Base-by-base conservation (phyloP, 2,797 vertebrate genomes). In the Cirrhinus mrigala region DNA sequence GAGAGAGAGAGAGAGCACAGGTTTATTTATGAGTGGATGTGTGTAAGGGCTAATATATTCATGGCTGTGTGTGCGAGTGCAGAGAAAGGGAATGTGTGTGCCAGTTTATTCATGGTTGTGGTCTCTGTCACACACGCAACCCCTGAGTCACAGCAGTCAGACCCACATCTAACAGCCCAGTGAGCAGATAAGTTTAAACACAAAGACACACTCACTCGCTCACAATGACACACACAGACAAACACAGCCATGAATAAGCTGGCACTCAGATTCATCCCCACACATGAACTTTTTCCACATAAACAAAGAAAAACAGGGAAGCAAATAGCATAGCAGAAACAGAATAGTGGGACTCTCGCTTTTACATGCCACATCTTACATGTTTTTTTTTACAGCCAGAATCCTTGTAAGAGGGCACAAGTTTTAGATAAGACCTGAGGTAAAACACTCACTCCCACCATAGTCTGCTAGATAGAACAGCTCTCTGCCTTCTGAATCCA, bases 21-120 rank as follows among this genome's bases (percentile, higher is more conserved):
- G 76, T 79, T 79, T 79, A 79, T 79, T 79, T 77, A 77, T 77
- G 52, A 77, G 74, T 40, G 33, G 74, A 40, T 56, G 56, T 79
- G 76, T 40, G 33, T 22, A 24, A n/a, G 18, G 18, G 3, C 50
- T 77, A 62, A 46, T 78, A 46, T 62, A 62, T 78, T 62, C 33
- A 78, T 78, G 56, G 14, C 14, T 7, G 12, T 77, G 56, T 78
- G 76, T 62, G n/a, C 18, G 56, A 11, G 75, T 60, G 56, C 40
- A 37, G 75, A 24, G n/a, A 60, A 27, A 33, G 54, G 15, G 33
- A 58, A 60, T 62, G 76, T 27, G 76, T 78, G 76, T 20, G 37
- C 16, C 76, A 20, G n/a, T 84, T 77, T 84, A 78, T 84, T 78
- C 48, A 77, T 56, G 74, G 33, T 18, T 78, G 74, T 56, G 20